Evolutionary conservation across 2,888 invertebrate genomes (phyloP).

Genomic region (Drepanosiphum platanoidis): DNA sequence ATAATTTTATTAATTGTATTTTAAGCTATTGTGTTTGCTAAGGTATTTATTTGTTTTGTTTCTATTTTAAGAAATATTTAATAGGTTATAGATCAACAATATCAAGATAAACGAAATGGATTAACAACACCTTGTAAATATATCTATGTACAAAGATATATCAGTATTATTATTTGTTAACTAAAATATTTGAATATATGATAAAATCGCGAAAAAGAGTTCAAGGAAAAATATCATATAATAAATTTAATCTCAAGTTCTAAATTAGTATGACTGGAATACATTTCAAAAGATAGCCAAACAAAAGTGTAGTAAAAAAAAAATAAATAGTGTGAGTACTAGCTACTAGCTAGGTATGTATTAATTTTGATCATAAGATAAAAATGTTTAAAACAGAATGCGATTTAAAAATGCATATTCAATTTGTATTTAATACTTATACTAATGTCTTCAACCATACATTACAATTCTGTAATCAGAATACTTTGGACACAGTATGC

Average conservation of each 20-base stretch:
- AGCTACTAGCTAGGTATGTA: background rate
- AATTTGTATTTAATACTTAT: background rate
- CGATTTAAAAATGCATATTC: background rate
- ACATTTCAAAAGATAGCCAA: constrained; percentile 14
- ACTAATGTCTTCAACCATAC: background rate
- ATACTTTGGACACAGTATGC: background rate
- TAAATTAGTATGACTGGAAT: background rate
- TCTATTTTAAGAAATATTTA: background rate
- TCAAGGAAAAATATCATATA: constrained; percentile 38
- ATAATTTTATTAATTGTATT: background rate
- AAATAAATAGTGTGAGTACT: no score
- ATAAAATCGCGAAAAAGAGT: constrained; percentile 11
- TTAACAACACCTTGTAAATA: background rate
- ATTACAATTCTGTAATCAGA: background rate
- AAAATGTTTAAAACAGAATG: background rate
- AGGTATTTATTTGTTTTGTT: background rate
- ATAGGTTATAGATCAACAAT: background rate
- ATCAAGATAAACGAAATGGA: no score
- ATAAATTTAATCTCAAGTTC: constrained; percentile 1
- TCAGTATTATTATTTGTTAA: background rate
- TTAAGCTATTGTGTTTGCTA: background rate
- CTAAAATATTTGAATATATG: background rate
- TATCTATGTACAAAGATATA: background rate
- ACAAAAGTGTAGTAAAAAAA: constrained; percentile 1
- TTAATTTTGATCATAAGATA: background rate